Conservation (phyloP, 2,113 vertebrate genomes). For the Caloenas nicobarica region DNA sequence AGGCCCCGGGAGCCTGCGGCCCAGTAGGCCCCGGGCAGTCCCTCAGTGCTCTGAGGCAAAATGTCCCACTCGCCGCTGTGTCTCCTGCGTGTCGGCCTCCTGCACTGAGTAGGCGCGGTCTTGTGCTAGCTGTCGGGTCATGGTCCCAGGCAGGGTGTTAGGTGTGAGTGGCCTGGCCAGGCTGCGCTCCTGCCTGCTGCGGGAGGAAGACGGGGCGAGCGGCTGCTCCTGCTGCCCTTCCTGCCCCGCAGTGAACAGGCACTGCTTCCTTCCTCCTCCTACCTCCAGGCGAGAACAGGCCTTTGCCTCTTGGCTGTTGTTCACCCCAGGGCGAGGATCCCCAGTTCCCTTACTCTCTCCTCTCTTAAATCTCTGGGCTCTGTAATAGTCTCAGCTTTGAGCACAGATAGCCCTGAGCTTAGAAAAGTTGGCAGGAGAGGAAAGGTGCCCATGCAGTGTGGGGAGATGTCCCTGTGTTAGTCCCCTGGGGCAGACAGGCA, state of each 20-base stretch:
- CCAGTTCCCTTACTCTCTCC: background rate
- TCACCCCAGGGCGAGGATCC: background rate
- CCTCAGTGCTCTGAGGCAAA: rapidly evolving
- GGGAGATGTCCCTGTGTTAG: background rate
- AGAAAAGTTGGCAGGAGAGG: background rate
- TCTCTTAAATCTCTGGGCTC: background rate
- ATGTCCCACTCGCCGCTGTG: background rate
- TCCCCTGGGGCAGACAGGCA: too few species aligned
- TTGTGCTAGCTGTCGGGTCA: background rate
- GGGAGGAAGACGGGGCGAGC: background rate
- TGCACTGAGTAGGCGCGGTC: too few species aligned
- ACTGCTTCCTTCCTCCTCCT: background rate
- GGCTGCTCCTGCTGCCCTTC: background rate
- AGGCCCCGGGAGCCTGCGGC: background rate
- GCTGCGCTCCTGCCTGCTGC: background rate
- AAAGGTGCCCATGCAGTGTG: rapidly evolving
- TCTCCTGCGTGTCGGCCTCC: too few species aligned
- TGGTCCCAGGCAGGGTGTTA: too few species aligned
- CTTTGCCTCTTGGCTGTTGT: background rate
- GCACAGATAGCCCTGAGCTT: background rate
- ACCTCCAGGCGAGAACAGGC: background rate
- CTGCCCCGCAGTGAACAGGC: background rate
- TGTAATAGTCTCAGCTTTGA: background rate
- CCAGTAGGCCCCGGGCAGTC: background rate
- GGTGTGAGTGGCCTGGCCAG: background rate